phyloP scores from a whole-genome alignment of 2,888 invertebrate species.

The Orchestes rusci region DNA sequence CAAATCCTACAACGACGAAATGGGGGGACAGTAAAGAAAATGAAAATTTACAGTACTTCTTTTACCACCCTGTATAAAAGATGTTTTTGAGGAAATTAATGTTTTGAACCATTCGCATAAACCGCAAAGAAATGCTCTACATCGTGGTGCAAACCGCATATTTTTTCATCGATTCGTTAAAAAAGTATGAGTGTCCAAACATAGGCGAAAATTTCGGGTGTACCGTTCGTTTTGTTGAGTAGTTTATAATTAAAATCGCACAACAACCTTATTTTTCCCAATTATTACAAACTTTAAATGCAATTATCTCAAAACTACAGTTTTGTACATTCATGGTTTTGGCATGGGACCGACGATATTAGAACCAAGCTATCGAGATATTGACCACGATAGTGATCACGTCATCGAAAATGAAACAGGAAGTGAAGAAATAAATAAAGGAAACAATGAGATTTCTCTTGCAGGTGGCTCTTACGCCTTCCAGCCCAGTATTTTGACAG shows the following conservation, averaged over 20 bases:
- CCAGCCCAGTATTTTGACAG: not conserved
- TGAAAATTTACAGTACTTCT: no score
- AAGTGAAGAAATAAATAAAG: not conserved
- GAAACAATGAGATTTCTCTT: not conserved
- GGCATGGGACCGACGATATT: not conserved
- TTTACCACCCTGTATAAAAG: no score
- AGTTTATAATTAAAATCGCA: slow-evolving; percentile 1
- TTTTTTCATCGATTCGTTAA: no score
- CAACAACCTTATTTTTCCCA: slow-evolving; percentile 1
- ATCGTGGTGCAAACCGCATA: no score
- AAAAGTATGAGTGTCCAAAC: no score
- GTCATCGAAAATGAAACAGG: not conserved
- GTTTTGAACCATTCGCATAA: no score
- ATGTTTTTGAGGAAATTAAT: no score
- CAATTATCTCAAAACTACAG: slow-evolving; percentile 9
- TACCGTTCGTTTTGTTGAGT: no score
- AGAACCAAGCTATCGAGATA: not conserved
- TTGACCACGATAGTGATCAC: not conserved
- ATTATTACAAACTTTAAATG: slow-evolving; percentile 6
- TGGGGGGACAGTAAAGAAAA: no score
- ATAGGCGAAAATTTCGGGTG: no score
- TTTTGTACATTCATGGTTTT: not conserved
- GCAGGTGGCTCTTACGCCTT: not conserved
- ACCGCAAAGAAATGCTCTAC: no score
- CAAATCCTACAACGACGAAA: no score